Evolutionary conservation across 2,888 invertebrate genomes (phyloP).

Genomic region (Gymnocheta viridis): DNA sequence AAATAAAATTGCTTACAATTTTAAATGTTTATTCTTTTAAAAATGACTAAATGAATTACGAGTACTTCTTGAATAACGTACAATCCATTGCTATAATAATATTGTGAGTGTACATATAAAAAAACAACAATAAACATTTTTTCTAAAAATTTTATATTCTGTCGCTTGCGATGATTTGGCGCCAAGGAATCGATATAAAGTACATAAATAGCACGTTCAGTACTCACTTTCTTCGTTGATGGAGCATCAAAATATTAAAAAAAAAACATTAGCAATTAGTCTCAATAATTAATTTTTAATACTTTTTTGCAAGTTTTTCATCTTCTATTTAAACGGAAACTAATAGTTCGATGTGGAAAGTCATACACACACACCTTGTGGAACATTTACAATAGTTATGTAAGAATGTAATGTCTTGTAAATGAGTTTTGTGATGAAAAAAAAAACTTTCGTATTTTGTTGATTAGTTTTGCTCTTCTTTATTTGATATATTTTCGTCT

Average conservation of each 20-base stretch:
- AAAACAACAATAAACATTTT: no score
- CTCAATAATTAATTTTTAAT: conserved; percentile 4
- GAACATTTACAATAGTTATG: not conserved
- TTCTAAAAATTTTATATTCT: no score
- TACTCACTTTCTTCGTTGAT: not conserved
- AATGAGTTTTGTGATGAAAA: conserved; percentile 21
- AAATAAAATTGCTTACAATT: no score
- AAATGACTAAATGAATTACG: no score
- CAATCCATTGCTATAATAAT: no score
- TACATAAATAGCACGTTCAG: no score
- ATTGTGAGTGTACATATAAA: no score
- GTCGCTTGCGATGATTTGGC: no score
- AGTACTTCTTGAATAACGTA: no score
- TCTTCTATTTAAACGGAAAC: not conserved
- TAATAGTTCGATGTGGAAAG: not conserved
- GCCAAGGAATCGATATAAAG: no score
- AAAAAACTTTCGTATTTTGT: not conserved
- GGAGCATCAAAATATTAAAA: not conserved
- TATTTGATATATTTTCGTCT: not conserved
- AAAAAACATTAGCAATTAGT: conserved; percentile 9
- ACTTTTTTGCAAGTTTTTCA: not conserved
- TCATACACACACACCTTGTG: not conserved
- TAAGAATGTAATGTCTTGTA: not conserved
- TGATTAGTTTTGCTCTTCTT: not conserved
- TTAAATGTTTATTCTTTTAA: no score